These are phyloP conservation scores for Neelides folsomi DNA, from an alignment of 2,888 invertebrate species.

Conservation along the genomic window DNA sequence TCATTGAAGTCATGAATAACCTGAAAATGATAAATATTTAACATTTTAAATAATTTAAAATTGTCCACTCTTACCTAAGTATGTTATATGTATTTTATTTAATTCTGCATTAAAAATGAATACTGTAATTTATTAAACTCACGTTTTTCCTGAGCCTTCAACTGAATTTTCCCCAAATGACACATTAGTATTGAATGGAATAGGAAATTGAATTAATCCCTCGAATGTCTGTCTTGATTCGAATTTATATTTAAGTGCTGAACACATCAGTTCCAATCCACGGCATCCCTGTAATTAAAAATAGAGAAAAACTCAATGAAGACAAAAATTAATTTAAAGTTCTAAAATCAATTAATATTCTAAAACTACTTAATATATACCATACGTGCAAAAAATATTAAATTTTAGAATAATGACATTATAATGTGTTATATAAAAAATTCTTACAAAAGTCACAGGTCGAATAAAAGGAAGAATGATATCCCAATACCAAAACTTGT, in stretches of 20 bases:
- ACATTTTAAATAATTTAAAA: background rate
- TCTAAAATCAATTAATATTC: background rate
- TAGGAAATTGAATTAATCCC: conserved; percentile 15
- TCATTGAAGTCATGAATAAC: conserved; percentile 54
- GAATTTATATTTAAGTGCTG: background rate
- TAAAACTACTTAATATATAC: no score
- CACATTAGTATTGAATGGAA: conserved; percentile 10
- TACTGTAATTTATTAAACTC: no score
- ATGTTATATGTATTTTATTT: background rate
- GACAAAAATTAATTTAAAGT: no score
- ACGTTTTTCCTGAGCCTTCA: background rate
- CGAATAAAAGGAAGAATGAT: conserved; percentile 21
- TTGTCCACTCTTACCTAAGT: background rate
- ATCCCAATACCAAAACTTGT: conserved; percentile 32
- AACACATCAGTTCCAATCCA: conserved; percentile 3
- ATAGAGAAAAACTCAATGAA: background rate
- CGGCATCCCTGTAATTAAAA: background rate
- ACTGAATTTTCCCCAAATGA: no score
- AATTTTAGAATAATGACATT: no score
- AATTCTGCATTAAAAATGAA: no score
- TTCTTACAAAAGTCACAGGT: conserved; percentile 20
- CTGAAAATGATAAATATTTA: conserved; percentile 37
- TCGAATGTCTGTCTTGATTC: conserved; percentile 6
- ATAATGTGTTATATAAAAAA: no score
- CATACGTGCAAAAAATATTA: no score